These are phyloP conservation scores for Microplitis demolitor DNA, from an alignment of 1,140 invertebrate species.

Conservation along the genomic window DNA sequence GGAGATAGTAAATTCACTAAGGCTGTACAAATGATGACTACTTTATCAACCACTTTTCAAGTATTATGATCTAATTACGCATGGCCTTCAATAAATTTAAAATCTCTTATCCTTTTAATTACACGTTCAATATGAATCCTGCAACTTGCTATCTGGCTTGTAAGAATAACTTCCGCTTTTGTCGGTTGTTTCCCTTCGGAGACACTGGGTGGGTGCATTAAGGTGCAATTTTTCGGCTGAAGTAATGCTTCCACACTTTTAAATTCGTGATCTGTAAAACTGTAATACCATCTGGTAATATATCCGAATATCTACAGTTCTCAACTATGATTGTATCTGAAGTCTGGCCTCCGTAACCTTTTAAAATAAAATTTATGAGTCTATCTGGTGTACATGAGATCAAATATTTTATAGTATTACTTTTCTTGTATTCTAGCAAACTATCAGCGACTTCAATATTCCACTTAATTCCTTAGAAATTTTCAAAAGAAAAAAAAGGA, in stretches of 20 bases:
- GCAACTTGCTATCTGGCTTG: slow-evolving; percentile 46
- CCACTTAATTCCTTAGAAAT: too few species aligned
- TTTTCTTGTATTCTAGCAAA: slow-evolving; percentile 60
- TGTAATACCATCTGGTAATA: slow-evolving; percentile 25
- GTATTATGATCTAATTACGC: slow-evolving; percentile 24
- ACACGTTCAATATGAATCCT: slow-evolving; percentile 51
- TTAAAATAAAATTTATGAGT: slow-evolving; percentile 53
- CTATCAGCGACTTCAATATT: too few species aligned
- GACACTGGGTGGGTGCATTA: slow-evolving; percentile 46
- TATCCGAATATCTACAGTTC: slow-evolving; percentile 45
- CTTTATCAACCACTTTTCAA: slow-evolving; percentile 30
- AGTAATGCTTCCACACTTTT: slow-evolving; percentile 44
- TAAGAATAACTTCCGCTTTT: slow-evolving; percentile 37
- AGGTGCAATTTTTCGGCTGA: slow-evolving; percentile 26
- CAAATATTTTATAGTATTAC: slow-evolving; percentile 60
- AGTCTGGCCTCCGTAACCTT: slow-evolving; percentile 50
- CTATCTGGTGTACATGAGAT: slow-evolving; percentile 56
- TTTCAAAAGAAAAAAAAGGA: too few species aligned
- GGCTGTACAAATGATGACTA: slow-evolving; percentile 33
- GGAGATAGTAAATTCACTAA: slow-evolving; percentile 39
- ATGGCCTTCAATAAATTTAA: slow-evolving; percentile 38
- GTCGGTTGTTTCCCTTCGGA: slow-evolving; percentile 5
- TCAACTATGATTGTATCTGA: slow-evolving; percentile 47
- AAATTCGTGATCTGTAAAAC: slow-evolving; percentile 49
- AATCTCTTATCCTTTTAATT: slow-evolving; percentile 46